Base-by-base conservation (phyloP, 1,140 invertebrate species). In the Papilio polyxenes region DNA sequence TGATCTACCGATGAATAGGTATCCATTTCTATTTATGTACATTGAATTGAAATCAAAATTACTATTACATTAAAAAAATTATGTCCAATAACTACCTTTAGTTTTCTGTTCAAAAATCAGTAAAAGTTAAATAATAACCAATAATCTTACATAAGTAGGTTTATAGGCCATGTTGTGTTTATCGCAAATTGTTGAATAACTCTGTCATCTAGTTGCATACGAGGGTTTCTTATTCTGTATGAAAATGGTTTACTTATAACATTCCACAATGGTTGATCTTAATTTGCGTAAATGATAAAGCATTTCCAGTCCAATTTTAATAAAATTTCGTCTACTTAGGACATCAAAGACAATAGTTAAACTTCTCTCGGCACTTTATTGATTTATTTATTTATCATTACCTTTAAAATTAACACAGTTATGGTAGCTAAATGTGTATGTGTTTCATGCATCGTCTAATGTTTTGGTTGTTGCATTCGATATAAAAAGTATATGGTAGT, bases 401-500 rank as follows among this genome's bases (percentile, higher is more conserved):
- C 31, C 10, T 23, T 23, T 11, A 65, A 74, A 74, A 74, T 74
- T 74, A 74, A 44, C 37, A 44, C 17, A 17, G 51, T 53, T 53
- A 53, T 74, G 74, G 0, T 2, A 75, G 65, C 3, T 23, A 56
- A 49, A n/a, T 49, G 31, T 77, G 37, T 31, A 31, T 75, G 62
- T 69, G 5, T 62, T 80, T 80, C 56, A 80, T 65, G 80, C 80
- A 83, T 75, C 44, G 76, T 53, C 56, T 83, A 56, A 59, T 83
- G 82, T 83, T 85, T 82, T 85, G 80, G 62, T 82, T 53, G 81
- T 77, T 83, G 82, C 82, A 85, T 82, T 82, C 77, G 15, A 72
- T 85, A 82, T 44, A 80, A 84, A 87, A 84, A 84, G 81, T 84
- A 83, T 82, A 82, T 82, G 82, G 80, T 75, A 81, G 74, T 85